Evolutionary conservation across 2,888 invertebrate genomes (phyloP), one percentile per base, ranked within the genome.

Genomic region (Liopterus haemorrhoidalis): DNA sequence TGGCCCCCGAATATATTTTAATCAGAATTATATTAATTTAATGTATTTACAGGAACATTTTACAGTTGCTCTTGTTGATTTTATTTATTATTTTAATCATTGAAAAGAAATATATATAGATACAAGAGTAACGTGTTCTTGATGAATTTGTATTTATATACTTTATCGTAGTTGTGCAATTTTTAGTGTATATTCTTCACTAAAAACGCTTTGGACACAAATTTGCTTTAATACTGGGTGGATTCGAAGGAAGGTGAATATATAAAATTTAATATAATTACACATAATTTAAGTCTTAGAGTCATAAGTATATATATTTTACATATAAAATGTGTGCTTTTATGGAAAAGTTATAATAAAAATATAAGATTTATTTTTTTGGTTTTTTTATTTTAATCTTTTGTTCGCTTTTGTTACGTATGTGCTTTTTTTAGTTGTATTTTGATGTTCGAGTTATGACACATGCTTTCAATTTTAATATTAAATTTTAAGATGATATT

Each of bases 271-370:
- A 15, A n/a, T 31, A 36, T 38, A 16, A 44, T 21, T 32, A 39
- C 30, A 37, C 38, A 30, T 44, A 44, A 44, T 45, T 45, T 45
- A 39, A 45, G 39, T 38, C 39, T 30, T 36, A 25, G 38, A 45
- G 32, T 45, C 38, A 45, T 38, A 49, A 48, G 36, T 36, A 58
- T 54, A 55, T 60, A 57, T 62, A 62, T 62, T 63, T 63, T 61
- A 61, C 59, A 60, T 61, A 59, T 54, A 49, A 57, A 57, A 59
- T 63, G 61, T 64, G 62, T 62, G 64, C 64, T 63, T 63, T 62
- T 62, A 62, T 63, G 56, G 61, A 60, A 61, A 59, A 62, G 60
- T 41, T 63, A 61, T 59, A 57, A 56, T 55, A 57, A 61, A 61
- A 45, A 39, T 39, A 45, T 45, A 33, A 45, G 39, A 45, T 39